Conservation (phyloP, 2,113 vertebrate species). For the Thomomys bottae region DNA sequence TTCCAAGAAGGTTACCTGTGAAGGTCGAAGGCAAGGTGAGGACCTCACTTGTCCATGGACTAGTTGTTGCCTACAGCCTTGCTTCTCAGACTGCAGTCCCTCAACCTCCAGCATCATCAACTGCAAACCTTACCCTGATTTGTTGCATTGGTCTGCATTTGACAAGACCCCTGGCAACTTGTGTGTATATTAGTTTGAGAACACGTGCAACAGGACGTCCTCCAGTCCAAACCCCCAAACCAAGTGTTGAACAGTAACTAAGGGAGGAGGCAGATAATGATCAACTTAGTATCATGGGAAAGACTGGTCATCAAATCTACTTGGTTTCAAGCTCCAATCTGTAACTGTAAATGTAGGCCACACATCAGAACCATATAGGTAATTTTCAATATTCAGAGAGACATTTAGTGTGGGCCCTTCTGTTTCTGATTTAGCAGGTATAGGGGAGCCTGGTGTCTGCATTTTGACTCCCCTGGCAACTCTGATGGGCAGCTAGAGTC, state of each 20-base stretch:
- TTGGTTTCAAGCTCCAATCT: not conserved
- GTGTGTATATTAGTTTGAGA: not conserved
- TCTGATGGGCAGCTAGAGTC: not conserved
- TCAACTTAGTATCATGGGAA: not conserved
- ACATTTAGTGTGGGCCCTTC: not conserved
- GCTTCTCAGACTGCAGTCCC: not conserved
- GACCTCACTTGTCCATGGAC: too few relatives aligned
- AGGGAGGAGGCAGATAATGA: not conserved
- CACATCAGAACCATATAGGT: not conserved
- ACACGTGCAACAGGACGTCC: not conserved
- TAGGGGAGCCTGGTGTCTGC: not conserved
- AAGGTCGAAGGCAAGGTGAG: not conserved
- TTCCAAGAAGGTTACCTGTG: not conserved
- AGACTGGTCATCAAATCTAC: too few relatives aligned
- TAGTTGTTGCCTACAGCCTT: not conserved
- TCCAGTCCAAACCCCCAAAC: not conserved
- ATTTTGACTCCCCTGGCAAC: not conserved
- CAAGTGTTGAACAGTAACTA: not conserved
- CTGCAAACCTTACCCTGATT: too few relatives aligned
- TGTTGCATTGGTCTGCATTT: not conserved
- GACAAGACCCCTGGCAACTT: not conserved
- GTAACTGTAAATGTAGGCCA: not conserved
- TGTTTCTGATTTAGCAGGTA: not conserved
- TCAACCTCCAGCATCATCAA: not conserved
- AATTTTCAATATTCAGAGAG: not conserved